A percentile compares a stretch with the other conserved stretches of the same genome.
Conservation (phyloP, 2,888 invertebrate genomes). For the Xanthostigma xanthostigma region DNA sequence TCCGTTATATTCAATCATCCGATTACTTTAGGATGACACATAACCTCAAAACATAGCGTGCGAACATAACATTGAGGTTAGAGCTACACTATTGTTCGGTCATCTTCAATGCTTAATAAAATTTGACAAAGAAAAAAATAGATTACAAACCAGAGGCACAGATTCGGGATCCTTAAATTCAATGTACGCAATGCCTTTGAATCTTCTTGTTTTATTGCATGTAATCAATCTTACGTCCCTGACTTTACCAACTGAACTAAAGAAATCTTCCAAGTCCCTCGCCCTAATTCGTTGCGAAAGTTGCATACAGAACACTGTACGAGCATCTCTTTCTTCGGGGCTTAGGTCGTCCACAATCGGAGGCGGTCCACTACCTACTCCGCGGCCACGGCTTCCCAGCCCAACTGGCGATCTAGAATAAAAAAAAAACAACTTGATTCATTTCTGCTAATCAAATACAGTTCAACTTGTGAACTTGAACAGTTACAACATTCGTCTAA, state of each 20-base stretch:
- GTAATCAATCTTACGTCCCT: conserved; percentile 96
- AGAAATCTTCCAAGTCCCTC: conserved; percentile 94
- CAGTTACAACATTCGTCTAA: no score
- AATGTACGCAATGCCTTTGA: conserved; percentile 99
- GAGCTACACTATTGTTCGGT: no score
- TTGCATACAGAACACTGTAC: conserved; percentile 99
- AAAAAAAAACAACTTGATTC: no score
- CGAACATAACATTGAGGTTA: no score
- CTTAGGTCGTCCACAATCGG: conserved; percentile 61
- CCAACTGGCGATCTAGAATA: no score
- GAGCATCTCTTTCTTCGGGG: conserved; percentile 94
- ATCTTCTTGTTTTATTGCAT: conserved; percentile 95
- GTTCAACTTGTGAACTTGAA: no score
- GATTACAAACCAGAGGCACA: conserved; percentile 67
- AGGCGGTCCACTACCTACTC: conserved; percentile 30
- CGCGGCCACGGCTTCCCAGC: no score
- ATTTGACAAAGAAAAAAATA: conserved; percentile 2
- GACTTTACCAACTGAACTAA: conserved; percentile 96
- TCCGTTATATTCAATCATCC: background rate
- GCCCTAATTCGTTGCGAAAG: conserved; percentile 85
- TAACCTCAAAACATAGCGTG: no score
- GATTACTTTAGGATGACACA: no score
- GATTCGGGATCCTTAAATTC: conserved; percentile 98
- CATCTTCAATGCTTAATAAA: no score
- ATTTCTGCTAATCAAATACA: no score